phyloP scores from a whole-genome alignment of 1,140 invertebrate species.

The Apis florea region DNA sequence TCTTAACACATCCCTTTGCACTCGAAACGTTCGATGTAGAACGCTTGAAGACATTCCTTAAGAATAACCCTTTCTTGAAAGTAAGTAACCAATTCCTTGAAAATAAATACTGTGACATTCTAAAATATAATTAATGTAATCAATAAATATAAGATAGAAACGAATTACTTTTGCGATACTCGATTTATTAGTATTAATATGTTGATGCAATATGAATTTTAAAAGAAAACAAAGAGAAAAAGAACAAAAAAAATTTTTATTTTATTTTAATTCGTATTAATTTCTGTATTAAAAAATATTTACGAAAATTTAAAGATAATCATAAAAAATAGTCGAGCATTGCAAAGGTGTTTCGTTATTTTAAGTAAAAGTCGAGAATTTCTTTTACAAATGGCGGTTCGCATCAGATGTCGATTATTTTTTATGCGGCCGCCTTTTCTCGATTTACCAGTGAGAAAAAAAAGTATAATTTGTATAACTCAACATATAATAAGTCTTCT shows the following conservation, averaged over 20 bases:
- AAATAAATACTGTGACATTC: slow-evolving; percentile 75
- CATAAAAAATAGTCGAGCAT: background rate
- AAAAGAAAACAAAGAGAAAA: too few relatives aligned
- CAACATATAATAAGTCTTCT: slow-evolving; percentile 59
- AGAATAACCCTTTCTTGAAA: slow-evolving; percentile 74
- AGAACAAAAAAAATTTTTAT: background rate
- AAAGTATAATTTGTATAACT: slow-evolving; percentile 43
- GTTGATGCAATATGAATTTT: background rate
- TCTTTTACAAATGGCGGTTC: slow-evolving; percentile 8
- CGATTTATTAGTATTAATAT: background rate
- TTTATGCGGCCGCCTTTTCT: slow-evolving; percentile 46
- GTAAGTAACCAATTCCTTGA: slow-evolving; percentile 62
- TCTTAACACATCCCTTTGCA: slow-evolving; percentile 63
- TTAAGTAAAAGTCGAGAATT: slow-evolving; percentile 27
- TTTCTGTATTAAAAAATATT: background rate
- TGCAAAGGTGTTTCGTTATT: slow-evolving; percentile 21
- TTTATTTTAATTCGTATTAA: background rate
- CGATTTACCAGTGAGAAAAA: slow-evolving; percentile 55
- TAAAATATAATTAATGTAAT: slow-evolving; percentile 70
- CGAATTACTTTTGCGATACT: slow-evolving; percentile 2
- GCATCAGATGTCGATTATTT: slow-evolving; percentile 26
- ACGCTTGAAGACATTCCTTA: slow-evolving; percentile 76
- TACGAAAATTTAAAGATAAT: background rate
- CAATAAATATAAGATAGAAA: slow-evolving; percentile 47
- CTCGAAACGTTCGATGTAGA: slow-evolving; percentile 62